Percentiles rank a stretch among this genome's conserved stretches.
Evolutionary conservation across 1,140 invertebrate genomes (phyloP).

Genomic region (Pachyrhynchus sulphureomaculatus): DNA sequence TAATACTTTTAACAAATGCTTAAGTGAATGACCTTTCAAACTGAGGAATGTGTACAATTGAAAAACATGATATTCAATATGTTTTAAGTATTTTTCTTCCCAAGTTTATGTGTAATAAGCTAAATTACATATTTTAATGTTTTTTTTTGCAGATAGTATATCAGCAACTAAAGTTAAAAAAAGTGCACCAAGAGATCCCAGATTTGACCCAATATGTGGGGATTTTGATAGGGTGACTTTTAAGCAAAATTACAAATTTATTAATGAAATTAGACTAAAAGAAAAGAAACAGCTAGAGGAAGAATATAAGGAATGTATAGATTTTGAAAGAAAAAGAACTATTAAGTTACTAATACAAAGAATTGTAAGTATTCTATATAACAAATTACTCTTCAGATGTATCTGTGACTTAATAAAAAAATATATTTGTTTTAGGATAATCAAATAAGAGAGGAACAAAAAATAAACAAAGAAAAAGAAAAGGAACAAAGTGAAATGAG

Average conservation of each 20-base stretch:
- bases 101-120: no score
- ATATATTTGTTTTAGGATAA: slow-evolving; percentile 44
- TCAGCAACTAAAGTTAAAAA: slow-evolving; percentile 53
- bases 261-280: slow-evolving; percentile 66
- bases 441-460: slow-evolving; percentile 51
- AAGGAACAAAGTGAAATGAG: slow-evolving; percentile 62
- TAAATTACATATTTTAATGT: neutral
- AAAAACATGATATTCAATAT: no score
- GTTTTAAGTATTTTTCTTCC: no score
- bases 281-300: slow-evolving; percentile 66
- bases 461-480: slow-evolving; percentile 61
- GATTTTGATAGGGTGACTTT: slow-evolving; percentile 73
- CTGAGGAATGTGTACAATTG: no score
- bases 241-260: slow-evolving; percentile 73
- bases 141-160: neutral
- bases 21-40: no score
- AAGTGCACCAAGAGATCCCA: slow-evolving; percentile 45
- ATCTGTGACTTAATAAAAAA: no score
- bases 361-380: slow-evolving; percentile 53
- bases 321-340: slow-evolving; percentile 64
- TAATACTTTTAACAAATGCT: no score
- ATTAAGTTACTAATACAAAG: slow-evolving; percentile 72
- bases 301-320: slow-evolving; percentile 60
- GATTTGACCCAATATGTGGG: slow-evolving; percentile 81
- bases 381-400: neutral